Evolutionary conservation across 2,797 vertebrate genomes (phyloP).

Genomic region (Urocyon cinereoargenteus): DNA sequence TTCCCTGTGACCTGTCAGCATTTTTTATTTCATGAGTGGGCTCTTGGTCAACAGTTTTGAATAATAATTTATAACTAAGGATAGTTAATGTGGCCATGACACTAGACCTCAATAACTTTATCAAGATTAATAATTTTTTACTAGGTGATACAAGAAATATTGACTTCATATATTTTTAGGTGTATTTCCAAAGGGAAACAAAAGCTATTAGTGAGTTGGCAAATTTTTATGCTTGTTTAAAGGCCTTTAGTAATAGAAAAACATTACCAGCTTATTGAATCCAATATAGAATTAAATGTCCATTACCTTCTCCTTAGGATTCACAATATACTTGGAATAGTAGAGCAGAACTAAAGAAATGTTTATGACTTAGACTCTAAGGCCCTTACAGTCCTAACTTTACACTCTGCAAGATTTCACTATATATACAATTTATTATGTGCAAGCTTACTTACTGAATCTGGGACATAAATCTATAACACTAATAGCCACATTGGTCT

Average conservation of each 20-base stretch:
- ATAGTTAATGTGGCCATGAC: background rate
- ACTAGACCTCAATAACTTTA: background rate
- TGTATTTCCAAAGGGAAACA: background rate
- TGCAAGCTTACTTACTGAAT: background rate
- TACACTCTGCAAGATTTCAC: background rate
- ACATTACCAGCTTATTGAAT: background rate
- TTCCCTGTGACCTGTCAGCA: background rate
- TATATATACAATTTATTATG: background rate
- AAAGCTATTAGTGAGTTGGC: background rate
- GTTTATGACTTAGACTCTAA: background rate
- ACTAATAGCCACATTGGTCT: background rate
- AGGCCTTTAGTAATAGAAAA: background rate
- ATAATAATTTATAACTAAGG: background rate
- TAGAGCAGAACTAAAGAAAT: background rate
- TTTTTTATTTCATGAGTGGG: background rate
- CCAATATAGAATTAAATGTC: background rate
- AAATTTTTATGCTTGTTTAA: background rate
- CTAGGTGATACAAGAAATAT: background rate
- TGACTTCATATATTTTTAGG: background rate
- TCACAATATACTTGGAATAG: background rate
- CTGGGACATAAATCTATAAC: background rate
- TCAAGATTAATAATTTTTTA: background rate
- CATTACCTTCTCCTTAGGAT: background rate
- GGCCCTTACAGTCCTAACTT: background rate
- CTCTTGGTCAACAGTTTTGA: background rate